These are phyloP conservation scores for Anagrus nilaparvatae DNA, from an alignment of 1,140 invertebrate genomes.

Conservation along the genomic window DNA sequence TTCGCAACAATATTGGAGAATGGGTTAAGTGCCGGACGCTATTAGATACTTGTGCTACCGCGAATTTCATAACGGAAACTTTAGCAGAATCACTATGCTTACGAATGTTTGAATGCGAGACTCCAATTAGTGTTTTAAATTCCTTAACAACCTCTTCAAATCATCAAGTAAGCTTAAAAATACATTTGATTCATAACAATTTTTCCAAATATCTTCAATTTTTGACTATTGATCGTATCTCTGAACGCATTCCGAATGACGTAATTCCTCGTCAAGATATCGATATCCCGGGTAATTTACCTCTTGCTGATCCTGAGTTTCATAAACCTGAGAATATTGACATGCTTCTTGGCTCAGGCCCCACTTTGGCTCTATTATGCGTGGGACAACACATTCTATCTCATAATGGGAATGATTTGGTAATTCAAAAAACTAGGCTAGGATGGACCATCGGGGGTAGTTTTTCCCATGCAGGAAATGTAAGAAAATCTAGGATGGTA, in stretches of 20 bases:
- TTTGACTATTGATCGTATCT: conserved; percentile 5
- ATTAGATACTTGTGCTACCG: conserved; percentile 13
- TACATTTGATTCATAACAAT: background rate
- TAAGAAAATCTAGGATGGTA: no score
- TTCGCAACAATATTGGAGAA: no score
- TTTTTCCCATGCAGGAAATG: no score
- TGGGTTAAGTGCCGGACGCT: conserved; percentile 2
- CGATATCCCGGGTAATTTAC: conserved; percentile 5
- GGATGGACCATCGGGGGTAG: no score
- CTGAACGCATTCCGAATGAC: background rate
- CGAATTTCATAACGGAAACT: conserved; percentile 14
- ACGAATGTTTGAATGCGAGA: background rate
- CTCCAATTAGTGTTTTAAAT: conserved; percentile 10
- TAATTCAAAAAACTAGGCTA: no score
- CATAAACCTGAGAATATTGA: conserved; percentile 4
- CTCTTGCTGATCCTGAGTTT: conserved; percentile 10
- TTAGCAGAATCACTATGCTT: conserved; percentile 9
- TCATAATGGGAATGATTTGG: no score
- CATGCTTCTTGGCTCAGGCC: conserved; percentile 8
- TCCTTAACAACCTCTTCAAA: background rate
- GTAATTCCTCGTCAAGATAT: background rate
- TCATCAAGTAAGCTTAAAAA: background rate
- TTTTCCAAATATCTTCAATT: conserved; percentile 4
- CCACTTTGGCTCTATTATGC: conserved; percentile 10
- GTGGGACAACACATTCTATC: conserved; percentile 8